Evolutionary conservation across 2,888 invertebrate genomes (phyloP).

Genomic region (Macropis europaea): DNA sequence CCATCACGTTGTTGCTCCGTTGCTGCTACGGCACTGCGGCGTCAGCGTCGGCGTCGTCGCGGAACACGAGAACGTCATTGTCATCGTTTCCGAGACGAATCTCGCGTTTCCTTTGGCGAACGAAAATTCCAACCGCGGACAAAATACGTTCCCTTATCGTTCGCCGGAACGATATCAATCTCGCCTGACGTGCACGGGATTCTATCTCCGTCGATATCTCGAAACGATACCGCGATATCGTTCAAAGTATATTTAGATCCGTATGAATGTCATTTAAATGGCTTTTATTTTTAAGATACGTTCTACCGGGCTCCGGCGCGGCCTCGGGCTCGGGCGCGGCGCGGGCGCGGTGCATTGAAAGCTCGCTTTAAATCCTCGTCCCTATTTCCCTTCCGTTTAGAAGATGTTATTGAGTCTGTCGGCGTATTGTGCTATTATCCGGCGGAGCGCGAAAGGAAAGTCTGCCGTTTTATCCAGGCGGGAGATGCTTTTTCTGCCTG

Average conservation of each 20-base stretch:
- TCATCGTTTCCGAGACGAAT: too few relatives aligned
- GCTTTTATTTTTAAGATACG: background rate
- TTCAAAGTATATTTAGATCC: background rate
- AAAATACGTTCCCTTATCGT: background rate
- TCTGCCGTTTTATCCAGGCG: background rate
- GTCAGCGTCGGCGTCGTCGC: too few relatives aligned
- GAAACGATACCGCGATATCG: background rate
- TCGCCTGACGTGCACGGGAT: background rate
- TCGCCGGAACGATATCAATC: background rate
- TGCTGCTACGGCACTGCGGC: too few relatives aligned
- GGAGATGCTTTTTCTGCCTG: conserved; percentile 1
- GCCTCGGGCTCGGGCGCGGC: background rate
- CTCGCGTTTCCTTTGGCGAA: background rate
- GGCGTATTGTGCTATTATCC: conserved; percentile 11
- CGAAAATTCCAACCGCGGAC: background rate
- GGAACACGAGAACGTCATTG: too few relatives aligned
- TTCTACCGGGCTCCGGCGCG: background rate
- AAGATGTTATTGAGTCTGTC: conserved; percentile 16
- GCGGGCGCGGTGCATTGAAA: background rate
- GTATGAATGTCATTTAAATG: background rate
- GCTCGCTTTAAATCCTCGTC: conserved; percentile 25
- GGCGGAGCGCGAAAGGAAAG: too few relatives aligned
- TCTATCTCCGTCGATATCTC: too few relatives aligned
- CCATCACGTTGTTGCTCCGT: too few relatives aligned
- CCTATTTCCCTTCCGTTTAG: background rate